Percentiles rank a stretch among this genome's conserved stretches.
These are phyloP conservation scores for Gonioctena quinquepunctata DNA, from an alignment of 1,140 invertebrate genomes.

Conservation along the genomic window DNA sequence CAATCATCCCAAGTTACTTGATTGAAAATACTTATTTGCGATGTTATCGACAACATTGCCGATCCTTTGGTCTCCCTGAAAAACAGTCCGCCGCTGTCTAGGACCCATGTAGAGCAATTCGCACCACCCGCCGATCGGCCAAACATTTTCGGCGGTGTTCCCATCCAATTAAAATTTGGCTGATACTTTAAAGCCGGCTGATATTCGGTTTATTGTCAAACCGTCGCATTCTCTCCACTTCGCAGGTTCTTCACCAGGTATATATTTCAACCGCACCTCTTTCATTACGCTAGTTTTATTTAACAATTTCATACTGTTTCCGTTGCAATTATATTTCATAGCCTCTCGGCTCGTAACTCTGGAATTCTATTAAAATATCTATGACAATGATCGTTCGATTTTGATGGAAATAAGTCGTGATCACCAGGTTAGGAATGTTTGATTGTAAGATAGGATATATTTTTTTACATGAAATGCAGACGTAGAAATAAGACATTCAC, in stretches of 20 bases:
- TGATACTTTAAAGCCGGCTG: too few species aligned
- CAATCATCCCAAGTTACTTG: too few species aligned
- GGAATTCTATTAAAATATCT: background rate
- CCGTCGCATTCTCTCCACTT: background rate
- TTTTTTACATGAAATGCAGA: too few species aligned
- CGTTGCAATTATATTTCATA: slow-evolving; percentile 7
- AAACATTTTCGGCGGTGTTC: slow-evolving; percentile 29
- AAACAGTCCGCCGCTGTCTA: background rate
- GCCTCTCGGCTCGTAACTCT: background rate
- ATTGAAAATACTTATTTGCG: too few species aligned
- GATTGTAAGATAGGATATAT: too few species aligned
- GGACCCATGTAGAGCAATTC: slow-evolving; percentile 33
- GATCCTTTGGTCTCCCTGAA: background rate
- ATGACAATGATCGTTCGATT: background rate
- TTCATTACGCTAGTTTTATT: slow-evolving; percentile 12
- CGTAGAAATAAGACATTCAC: too few species aligned
- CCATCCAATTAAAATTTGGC: slow-evolving; percentile 46
- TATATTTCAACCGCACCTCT: slow-evolving; percentile 10
- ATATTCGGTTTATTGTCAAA: slow-evolving; percentile 40
- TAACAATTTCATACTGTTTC: slow-evolving; percentile 5
- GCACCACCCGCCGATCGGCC: slow-evolving; percentile 38
- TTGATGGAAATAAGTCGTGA: background rate
- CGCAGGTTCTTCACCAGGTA: background rate
- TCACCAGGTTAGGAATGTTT: too few species aligned
- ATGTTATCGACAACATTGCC: too few species aligned